Conservation (phyloP, 2,797 vertebrate genomes). For the Myotis daubentonii region DNA sequence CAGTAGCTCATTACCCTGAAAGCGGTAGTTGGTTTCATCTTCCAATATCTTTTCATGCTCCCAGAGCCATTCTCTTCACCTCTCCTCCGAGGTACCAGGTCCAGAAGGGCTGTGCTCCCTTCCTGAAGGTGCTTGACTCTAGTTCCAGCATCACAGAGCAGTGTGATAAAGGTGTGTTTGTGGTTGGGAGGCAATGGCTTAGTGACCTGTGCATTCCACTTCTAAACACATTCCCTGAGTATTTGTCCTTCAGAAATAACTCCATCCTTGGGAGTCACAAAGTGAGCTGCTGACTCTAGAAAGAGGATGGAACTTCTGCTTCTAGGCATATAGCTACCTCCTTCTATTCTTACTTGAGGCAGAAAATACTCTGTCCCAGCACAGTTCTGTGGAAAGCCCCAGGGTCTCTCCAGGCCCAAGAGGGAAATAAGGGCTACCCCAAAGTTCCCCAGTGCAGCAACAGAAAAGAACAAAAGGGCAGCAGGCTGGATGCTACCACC, state of each 20-base stretch:
- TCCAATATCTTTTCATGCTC: not conserved
- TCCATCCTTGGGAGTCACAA: not conserved
- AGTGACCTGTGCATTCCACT: not conserved
- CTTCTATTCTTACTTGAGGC: not conserved
- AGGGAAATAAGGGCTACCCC: not conserved
- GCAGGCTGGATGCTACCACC: not conserved
- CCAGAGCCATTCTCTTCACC: not conserved
- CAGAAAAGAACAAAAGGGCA: not conserved
- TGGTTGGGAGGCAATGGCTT: not conserved
- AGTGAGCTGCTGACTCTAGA: not conserved
- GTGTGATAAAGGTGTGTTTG: not conserved
- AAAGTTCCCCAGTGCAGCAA: not conserved
- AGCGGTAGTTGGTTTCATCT: not conserved
- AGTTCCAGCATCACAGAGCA: not conserved
- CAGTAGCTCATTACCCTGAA: not conserved
- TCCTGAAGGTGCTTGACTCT: not conserved
- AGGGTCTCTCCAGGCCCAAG: not conserved
- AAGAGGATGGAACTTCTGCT: conserved; percentile 2
- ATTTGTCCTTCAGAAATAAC: conserved; percentile 35
- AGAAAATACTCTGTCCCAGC: not conserved
- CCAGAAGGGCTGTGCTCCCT: not conserved
- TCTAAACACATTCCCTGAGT: not conserved
- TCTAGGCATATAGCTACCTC: not conserved
- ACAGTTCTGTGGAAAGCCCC: not conserved
- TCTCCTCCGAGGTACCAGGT: not conserved